Percentiles rank a stretch among this genome's conserved stretches.
Evolutionary conservation across 2,888 invertebrate species (phyloP).

Genomic region (Drosophila rellima): DNA sequence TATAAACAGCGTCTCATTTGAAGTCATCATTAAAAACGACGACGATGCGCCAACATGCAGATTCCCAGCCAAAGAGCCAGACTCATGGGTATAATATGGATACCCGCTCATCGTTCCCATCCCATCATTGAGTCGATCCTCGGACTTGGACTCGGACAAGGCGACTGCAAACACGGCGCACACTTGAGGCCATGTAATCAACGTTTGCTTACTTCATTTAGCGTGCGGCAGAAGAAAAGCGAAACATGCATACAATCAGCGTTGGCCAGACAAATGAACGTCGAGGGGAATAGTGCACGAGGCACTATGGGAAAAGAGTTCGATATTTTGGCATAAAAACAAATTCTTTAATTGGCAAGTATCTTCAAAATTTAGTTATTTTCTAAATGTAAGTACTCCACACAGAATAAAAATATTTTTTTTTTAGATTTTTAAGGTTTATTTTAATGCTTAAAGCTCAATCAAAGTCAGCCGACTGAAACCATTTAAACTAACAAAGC

Average conservation of each 20-base stretch:
- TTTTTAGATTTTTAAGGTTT: no score
- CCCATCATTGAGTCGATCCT: constrained; percentile 11
- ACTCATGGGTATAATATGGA: constrained; percentile 5
- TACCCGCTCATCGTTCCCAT: constrained; percentile 8
- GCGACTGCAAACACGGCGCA: constrained; percentile 66
- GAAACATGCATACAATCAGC: constrained; percentile 81
- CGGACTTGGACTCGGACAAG: constrained; percentile 28
- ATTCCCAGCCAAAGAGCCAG: constrained; percentile 27
- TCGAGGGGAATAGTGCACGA: constrained; percentile 2
- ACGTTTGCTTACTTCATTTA: constrained; percentile 82
- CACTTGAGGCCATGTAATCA: constrained; percentile 82
- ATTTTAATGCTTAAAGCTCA: no score
- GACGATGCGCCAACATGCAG: constrained; percentile 65
- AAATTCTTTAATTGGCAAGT: no score
- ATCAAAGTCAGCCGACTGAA: no score
- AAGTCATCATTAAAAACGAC: constrained; percentile 81
- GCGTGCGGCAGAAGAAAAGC: constrained; percentile 81
- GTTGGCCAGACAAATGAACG: constrained; percentile 65
- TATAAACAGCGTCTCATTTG: constrained; percentile 76
- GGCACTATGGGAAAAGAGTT: no score
- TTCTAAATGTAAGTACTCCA: no score
- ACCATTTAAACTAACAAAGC: no score
- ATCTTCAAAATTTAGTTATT: no score
- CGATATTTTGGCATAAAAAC: no score
- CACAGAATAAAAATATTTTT: no score